Evolutionary conservation across 2,888 invertebrate species (phyloP).

Genomic region (Coenonympha arcania): DNA sequence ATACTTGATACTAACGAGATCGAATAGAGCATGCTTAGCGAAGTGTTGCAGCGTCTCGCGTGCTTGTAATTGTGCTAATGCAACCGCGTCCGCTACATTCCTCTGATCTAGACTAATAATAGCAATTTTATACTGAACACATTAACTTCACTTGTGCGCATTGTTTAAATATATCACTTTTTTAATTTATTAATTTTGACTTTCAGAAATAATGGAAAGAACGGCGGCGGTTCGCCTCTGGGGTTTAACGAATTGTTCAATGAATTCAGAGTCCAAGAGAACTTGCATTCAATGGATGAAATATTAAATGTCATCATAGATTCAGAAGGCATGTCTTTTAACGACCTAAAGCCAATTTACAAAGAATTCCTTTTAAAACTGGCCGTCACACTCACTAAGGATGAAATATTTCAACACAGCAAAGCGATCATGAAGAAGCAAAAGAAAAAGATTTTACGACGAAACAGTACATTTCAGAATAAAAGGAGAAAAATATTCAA

Average conservation of each 20-base stretch:
- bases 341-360: slow-evolving; percentile 92
- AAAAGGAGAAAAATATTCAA: slow-evolving; percentile 76
- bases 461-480: slow-evolving; percentile 72
- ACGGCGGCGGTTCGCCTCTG: slow-evolving; percentile 83
- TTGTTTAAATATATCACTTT: slow-evolving; percentile 7
- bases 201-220: slow-evolving; percentile 77
- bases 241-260: slow-evolving; percentile 91
- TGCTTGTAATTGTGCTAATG: slow-evolving; percentile 57
- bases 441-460: slow-evolving; percentile 78
- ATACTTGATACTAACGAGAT: slow-evolving; percentile 46
- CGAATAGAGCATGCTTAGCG: slow-evolving; percentile 51
- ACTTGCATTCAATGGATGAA: slow-evolving; percentile 89
- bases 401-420: slow-evolving; percentile 90
- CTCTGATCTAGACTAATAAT: slow-evolving; percentile 39
- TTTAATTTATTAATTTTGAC: slow-evolving; percentile 7
- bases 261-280: slow-evolving; percentile 90
- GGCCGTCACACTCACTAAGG: slow-evolving; percentile 91
- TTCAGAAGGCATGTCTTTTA: slow-evolving; percentile 94
- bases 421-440: slow-evolving; percentile 92
- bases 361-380: slow-evolving; percentile 91
- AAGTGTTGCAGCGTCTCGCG: slow-evolving; percentile 58
- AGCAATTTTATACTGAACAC: slow-evolving; percentile 35
- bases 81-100: slow-evolving; percentile 62
- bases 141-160: slow-evolving; percentile 30
- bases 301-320: slow-evolving; percentile 91